Evolutionary conservation across 2,797 vertebrate genomes (phyloP).

Genomic region (Morelia viridis): DNA sequence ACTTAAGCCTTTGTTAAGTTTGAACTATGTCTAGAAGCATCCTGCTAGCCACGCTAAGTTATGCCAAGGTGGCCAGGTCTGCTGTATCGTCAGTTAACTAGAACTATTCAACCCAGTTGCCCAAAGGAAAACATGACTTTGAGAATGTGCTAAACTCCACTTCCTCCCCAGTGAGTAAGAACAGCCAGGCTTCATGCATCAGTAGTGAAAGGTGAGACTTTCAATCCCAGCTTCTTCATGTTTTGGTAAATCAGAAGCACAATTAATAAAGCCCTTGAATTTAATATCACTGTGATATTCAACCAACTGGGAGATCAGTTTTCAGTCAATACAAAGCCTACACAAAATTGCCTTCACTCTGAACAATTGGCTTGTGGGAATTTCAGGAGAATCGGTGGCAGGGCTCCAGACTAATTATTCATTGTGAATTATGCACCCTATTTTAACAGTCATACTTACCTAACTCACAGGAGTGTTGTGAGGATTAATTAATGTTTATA

Average conservation of each 20-base stretch:
- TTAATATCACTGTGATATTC: neutral
- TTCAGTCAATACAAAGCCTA: neutral
- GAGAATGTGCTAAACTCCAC: no score
- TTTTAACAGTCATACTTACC: constrained; percentile 21
- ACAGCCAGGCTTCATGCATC: neutral
- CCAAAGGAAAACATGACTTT: neutral
- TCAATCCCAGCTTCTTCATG: neutral
- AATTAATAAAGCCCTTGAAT: neutral
- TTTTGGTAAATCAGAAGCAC: neutral
- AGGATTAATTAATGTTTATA: constrained; percentile 22
- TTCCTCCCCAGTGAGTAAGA: neutral
- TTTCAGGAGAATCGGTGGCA: constrained; percentile 28
- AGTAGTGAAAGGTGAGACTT: neutral
- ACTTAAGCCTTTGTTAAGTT: neutral
- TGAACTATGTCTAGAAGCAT: neutral
- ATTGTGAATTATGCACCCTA: constrained; percentile 41
- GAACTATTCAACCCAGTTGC: neutral
- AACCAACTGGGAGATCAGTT: neutral
- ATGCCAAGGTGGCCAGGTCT: neutral
- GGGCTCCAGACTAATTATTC: constrained; percentile 42
- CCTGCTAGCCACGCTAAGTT: neutral
- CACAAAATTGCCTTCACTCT: neutral
- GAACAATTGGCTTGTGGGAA: constrained; percentile 18
- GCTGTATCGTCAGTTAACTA: neutral
- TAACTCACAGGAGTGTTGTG: constrained; percentile 19